These are phyloP conservation scores for Xylophagus ater DNA, from an alignment of 2,888 invertebrate species.

Conservation along the genomic window DNA sequence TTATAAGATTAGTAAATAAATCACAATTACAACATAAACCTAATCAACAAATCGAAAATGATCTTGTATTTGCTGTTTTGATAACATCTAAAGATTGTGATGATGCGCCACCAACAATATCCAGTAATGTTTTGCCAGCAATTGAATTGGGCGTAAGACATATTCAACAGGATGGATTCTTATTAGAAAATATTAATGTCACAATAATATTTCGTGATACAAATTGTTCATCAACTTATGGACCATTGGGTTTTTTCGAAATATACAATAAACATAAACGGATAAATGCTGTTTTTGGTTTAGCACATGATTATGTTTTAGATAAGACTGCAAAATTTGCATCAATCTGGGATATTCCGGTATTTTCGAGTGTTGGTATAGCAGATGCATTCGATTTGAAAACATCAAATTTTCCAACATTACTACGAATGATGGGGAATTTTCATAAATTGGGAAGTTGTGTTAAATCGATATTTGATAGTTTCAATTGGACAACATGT, in stretches of 20 bases:
- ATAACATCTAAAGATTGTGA: constrained; percentile 31
- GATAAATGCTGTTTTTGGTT: constrained; percentile 74
- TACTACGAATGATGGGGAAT: constrained; percentile 77
- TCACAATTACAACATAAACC: too few species aligned
- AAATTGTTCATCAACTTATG: constrained; percentile 62
- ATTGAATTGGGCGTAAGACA: constrained; percentile 55
- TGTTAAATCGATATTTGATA: constrained; percentile 55
- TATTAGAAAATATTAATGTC: constrained; percentile 55
- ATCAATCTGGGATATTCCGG: constrained; percentile 67
- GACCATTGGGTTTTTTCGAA: constrained; percentile 68
- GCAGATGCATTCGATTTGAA: constrained; percentile 59
- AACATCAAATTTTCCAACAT: constrained; percentile 52
- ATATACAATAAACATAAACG: constrained; percentile 38
- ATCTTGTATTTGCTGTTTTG: constrained; percentile 32
- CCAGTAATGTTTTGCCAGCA: constrained; percentile 56
- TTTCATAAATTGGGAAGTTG: constrained; percentile 60
- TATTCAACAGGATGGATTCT: constrained; percentile 45
- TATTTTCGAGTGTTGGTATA: constrained; percentile 69
- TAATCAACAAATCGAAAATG: too few species aligned
- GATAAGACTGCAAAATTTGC: constrained; percentile 75
- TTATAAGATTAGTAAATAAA: too few species aligned
- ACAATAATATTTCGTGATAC: constrained; percentile 60
- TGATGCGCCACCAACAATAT: constrained; percentile 31
- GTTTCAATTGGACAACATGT: constrained; percentile 63
- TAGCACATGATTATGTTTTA: constrained; percentile 79